Percentiles rank a stretch among this genome's conserved stretches.
phyloP scores from a whole-genome alignment of 2,797 vertebrate species.

The Babyrousa celebensis region DNA sequence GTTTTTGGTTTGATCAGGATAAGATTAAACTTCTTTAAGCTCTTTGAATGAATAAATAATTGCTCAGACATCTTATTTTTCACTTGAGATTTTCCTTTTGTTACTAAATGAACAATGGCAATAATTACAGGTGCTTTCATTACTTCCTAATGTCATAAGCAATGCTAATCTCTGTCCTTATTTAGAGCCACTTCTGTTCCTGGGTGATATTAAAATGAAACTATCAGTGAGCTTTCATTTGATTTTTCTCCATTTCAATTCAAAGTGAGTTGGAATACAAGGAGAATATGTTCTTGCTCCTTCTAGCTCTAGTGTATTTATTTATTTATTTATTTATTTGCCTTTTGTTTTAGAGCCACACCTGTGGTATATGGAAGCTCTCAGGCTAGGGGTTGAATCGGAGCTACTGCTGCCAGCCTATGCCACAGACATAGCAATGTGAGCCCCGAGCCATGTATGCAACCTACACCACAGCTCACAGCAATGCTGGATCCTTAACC shows the following conservation, averaged over 20 bases:
- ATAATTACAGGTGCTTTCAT: conserved; percentile 40
- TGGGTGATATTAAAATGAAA: background rate
- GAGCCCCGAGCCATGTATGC: too few species aligned
- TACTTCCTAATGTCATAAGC: conserved; percentile 50
- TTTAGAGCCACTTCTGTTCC: conserved; percentile 29
- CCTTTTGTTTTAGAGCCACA: too few species aligned
- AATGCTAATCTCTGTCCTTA: background rate
- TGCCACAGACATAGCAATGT: too few species aligned
- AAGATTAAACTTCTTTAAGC: conserved; percentile 34
- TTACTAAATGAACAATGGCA: conserved; percentile 14
- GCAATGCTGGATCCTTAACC: too few species aligned
- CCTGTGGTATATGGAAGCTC: too few species aligned
- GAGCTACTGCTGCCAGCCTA: too few species aligned
- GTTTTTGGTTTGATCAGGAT: background rate
- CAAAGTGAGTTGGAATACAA: background rate
- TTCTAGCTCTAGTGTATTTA: background rate
- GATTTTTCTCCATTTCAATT: conserved; percentile 8
- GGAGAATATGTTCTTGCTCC: background rate
- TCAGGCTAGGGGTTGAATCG: too few species aligned
- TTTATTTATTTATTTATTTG: too few species aligned
- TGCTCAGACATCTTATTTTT: background rate
- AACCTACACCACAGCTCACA: too few species aligned
- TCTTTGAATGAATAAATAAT: conserved; percentile 45
- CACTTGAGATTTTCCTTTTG: conserved; percentile 35
- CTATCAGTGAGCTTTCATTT: background rate